phyloP scores from a whole-genome alignment of 2,888 invertebrate species.

The Cephus pulcher region DNA sequence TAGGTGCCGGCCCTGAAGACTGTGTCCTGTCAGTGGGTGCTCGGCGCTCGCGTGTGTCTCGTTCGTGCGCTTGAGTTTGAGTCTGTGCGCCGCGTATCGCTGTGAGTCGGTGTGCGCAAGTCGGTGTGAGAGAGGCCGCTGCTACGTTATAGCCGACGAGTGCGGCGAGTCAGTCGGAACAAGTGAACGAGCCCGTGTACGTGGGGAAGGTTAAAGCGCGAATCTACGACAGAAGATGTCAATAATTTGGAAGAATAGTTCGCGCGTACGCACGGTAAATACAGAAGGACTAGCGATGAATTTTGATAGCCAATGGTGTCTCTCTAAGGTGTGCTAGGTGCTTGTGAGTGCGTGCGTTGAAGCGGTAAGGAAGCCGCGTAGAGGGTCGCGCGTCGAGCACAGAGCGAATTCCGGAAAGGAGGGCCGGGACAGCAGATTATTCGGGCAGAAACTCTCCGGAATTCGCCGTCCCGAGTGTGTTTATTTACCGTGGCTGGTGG shows the following conservation, averaged over 20 bases:
- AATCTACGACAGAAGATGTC: constrained; percentile 45
- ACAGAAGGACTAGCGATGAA: constrained; percentile 10
- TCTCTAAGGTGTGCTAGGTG: not conserved
- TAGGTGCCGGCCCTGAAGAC: not conserved
- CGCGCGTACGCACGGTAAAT: constrained; percentile 23
- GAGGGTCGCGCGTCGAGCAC: not conserved
- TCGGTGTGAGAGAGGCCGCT: constrained; percentile 14
- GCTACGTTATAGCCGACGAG: constrained; percentile 5
- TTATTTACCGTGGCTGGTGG: constrained; percentile 8
- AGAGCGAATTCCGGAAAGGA: constrained; percentile 14
- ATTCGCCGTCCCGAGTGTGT: constrained; percentile 5
- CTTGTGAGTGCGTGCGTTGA: not conserved
- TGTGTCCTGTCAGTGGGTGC: not conserved
- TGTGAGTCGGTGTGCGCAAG: constrained; percentile 23
- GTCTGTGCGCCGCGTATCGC: constrained; percentile 8
- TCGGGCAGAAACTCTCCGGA: constrained; percentile 7
- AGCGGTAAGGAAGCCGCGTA: not conserved
- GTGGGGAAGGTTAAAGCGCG: constrained; percentile 22
- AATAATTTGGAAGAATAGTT: constrained; percentile 48
- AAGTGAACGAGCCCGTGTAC: constrained; percentile 35
- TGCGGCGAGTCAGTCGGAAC: constrained; percentile 42
- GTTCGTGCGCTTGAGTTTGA: constrained; percentile 18
- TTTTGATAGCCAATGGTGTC: not conserved
- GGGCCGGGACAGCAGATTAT: constrained; percentile 1
- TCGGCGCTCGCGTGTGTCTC: not conserved